phyloP scores from a whole-genome alignment of 2,113 vertebrate genomes.

The Tringa solitaria region DNA sequence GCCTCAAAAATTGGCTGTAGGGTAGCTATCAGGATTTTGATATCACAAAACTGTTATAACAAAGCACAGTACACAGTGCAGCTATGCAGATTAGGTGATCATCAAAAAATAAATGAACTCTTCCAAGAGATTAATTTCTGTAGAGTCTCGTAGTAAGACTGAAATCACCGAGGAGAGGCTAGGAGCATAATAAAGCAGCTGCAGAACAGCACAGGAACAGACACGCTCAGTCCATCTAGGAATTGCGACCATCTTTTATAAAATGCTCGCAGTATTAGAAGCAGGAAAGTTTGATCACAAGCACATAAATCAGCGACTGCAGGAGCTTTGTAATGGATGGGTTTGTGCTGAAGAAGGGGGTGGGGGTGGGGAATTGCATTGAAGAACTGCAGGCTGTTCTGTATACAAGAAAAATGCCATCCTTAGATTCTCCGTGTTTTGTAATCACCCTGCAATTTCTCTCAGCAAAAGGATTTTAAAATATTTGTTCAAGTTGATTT shows the following conservation, averaged over 20 bases:
- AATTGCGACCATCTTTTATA: constrained; percentile 1
- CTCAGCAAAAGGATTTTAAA: background rate
- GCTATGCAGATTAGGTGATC: background rate
- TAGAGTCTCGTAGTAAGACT: background rate
- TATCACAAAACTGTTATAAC: background rate
- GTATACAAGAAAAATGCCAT: background rate
- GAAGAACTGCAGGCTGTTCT: background rate
- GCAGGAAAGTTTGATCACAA: constrained; percentile 16
- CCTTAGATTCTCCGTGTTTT: background rate
- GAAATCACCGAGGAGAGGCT: background rate
- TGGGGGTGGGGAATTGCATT: background rate
- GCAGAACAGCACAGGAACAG: background rate
- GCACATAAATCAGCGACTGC: constrained; percentile 17
- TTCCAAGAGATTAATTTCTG: constrained; percentile 11
- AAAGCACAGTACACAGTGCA: background rate
- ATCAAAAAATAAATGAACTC: constrained; percentile 15
- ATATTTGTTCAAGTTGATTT: background rate
- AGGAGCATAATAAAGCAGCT: background rate
- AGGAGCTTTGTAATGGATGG: background rate
- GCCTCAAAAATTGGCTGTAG: background rate
- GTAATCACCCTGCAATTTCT: background rate
- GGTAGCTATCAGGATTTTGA: background rate
- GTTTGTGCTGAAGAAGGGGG: background rate
- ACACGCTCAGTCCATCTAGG: background rate
- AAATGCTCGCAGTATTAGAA: constrained; percentile 9